Conservation (phyloP, 1,140 invertebrate genomes). For the Varroa destructor region DNA sequence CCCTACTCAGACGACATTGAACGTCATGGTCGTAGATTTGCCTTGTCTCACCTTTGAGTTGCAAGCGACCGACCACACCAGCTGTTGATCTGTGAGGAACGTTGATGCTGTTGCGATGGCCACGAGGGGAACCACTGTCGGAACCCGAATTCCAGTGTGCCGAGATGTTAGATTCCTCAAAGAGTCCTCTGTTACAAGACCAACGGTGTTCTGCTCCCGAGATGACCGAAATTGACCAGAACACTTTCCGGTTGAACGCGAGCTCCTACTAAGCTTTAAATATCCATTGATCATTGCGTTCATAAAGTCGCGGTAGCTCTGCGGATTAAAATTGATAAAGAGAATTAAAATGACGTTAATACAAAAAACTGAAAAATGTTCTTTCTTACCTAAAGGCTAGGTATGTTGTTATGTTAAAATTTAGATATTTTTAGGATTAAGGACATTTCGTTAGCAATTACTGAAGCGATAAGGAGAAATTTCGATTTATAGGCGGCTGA, state of each 20-base stretch:
- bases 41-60: no score
- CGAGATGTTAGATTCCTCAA: not conserved
- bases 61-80: no score
- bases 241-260: not conserved
- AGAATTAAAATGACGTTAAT: no score
- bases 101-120: not conserved
- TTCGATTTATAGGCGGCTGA: no score
- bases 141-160: constrained; percentile 2
- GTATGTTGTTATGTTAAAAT: no score
- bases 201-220: not conserved
- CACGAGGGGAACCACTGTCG: not conserved
- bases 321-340: not conserved
- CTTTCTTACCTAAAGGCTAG: no score
- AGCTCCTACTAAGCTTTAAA: not conserved
- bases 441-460: no score
- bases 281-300: constrained; percentile 27
- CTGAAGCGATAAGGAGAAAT: no score
- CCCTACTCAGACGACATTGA: not conserved
- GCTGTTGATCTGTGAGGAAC: not conserved
- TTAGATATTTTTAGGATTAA: no score
- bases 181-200: not conserved
- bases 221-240: not conserved
- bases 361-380: no score
- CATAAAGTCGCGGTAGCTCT: constrained; percentile 1
- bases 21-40: no score